Conservation (phyloP, 2,888 invertebrate species). For the Alloplasta piceator region DNA sequence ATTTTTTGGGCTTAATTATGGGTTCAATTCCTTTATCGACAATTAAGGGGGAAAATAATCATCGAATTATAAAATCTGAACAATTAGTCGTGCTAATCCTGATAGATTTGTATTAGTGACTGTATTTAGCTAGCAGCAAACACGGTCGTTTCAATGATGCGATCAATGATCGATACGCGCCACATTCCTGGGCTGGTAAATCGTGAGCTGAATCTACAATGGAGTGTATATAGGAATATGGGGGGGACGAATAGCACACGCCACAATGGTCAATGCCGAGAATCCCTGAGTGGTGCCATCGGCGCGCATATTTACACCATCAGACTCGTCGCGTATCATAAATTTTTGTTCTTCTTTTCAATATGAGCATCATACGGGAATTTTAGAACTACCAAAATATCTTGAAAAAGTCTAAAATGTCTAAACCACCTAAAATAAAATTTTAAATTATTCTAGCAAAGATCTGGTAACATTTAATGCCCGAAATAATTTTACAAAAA, state of each 20-base stretch:
- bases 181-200: conserved; percentile 66
- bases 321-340: neutral
- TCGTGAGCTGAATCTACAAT: conserved; percentile 69
- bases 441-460: too few species aligned
- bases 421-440: too few species aligned
- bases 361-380: too few species aligned
- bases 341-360: too few species aligned
- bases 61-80: too few species aligned
- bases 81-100: neutral
- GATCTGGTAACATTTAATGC: too few species aligned
- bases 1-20: neutral
- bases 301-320: conserved; percentile 44
- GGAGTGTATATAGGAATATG: neutral
- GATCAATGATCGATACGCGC: conserved; percentile 71
- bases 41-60: neutral
- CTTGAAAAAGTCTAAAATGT: too few species aligned
- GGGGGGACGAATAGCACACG: conserved; percentile 12
- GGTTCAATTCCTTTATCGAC: too few species aligned
- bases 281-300: conserved; percentile 29
- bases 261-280: conserved; percentile 47
- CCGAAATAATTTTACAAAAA: too few species aligned
- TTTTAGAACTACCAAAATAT: too few species aligned
- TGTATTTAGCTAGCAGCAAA: conserved; percentile 13
- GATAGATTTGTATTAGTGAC: conserved; percentile 25
- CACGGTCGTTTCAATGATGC: conserved; percentile 62